Evolutionary conservation across 53 echinoderm and acorn worm species (phyloP).

Genomic region (Luidia sarsii): DNA sequence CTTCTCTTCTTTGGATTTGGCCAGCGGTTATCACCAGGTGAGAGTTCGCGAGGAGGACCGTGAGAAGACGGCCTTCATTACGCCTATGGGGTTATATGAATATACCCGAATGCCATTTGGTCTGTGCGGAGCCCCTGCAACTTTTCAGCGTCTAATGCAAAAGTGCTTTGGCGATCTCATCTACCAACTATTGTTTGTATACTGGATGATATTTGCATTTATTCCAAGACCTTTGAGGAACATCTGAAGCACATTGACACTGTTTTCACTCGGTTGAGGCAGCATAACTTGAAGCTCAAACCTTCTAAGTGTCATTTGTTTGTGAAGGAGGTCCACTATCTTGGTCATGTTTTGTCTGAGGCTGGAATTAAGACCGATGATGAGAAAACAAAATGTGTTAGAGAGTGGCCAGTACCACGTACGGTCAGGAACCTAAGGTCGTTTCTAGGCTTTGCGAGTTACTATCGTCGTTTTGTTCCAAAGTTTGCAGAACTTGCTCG

Average conservation of each 20-base stretch:
- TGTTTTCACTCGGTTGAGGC: background rate
- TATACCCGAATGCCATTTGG: no score
- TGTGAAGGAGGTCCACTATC: background rate
- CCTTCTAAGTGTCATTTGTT: background rate
- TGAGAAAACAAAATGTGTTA: background rate
- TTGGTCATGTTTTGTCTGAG: background rate
- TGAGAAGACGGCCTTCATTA: background rate
- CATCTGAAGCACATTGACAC: background rate
- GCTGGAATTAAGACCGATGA: background rate
- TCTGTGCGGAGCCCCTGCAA: background rate
- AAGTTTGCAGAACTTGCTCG: background rate
- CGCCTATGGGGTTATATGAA: background rate
- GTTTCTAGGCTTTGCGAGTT: background rate
- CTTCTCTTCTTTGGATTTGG: no score
- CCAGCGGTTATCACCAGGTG: background rate
- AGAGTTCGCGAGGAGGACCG: background rate
- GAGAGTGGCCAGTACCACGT: background rate
- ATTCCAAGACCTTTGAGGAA: conserved; percentile 6
- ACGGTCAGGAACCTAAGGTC: background rate
- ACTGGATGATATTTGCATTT: conserved; percentile 37
- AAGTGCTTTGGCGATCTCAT: no score
- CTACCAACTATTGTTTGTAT: background rate
- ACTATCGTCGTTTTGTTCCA: conserved; percentile 3
- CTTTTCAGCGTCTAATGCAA: background rate
- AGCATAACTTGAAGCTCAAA: background rate